These are phyloP conservation scores for Plebejus anna DNA, from an alignment of 2,888 invertebrate species.

Conservation along the genomic window DNA sequence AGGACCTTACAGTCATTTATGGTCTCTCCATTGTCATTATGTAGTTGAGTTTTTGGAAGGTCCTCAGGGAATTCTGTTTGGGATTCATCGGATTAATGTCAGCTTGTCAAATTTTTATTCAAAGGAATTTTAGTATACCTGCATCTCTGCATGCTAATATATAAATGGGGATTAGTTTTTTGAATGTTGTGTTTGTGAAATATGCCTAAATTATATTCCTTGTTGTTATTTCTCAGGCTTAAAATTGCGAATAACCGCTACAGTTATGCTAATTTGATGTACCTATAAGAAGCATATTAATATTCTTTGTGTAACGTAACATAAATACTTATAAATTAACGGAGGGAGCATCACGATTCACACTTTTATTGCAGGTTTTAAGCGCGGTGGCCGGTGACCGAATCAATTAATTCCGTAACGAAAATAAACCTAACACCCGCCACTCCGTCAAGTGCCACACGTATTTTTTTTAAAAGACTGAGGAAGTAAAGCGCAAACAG, in stretches of 20 bases:
- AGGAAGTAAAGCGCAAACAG: neutral
- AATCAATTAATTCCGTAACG: too few relatives aligned
- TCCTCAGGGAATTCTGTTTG: slow-evolving; percentile 53
- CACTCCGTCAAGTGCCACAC: too few relatives aligned
- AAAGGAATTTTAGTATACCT: slow-evolving; percentile 31
- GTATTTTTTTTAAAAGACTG: neutral
- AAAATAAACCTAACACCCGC: too few relatives aligned
- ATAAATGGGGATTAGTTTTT: neutral
- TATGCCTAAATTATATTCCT: neutral
- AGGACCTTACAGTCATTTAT: slow-evolving; percentile 62
- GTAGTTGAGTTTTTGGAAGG: slow-evolving; percentile 64
- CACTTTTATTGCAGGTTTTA: neutral
- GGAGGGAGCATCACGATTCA: neutral
- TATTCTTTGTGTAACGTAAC: neutral
- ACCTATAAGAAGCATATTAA: too few relatives aligned
- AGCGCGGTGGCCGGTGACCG: too few relatives aligned
- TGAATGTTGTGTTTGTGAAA: neutral
- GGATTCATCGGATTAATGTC: slow-evolving; percentile 53
- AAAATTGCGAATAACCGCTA: neutral
- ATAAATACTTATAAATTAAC: neutral
- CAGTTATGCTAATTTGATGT: neutral
- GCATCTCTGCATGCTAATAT: slow-evolving; percentile 16
- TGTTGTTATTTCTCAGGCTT: neutral
- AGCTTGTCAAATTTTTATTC: slow-evolving; percentile 40
- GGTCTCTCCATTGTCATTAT: slow-evolving; percentile 67